phyloP scores from a whole-genome alignment of 2,888 invertebrate species.

The Sesia apiformis region DNA sequence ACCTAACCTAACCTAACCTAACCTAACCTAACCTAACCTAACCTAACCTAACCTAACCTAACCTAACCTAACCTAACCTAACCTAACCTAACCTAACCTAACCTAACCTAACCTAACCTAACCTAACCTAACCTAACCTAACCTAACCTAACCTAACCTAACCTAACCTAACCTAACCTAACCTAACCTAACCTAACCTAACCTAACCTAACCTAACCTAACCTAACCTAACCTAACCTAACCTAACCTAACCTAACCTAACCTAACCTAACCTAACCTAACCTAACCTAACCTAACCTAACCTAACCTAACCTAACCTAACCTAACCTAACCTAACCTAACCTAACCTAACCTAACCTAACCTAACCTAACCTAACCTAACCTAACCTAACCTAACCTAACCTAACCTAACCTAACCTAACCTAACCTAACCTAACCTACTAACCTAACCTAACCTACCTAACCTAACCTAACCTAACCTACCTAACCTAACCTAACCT shows the following conservation, averaged over 20 bases:
- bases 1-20: slow-evolving; percentile 2
- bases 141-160: slow-evolving; percentile 2
- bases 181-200: slow-evolving; percentile 2
- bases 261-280: slow-evolving; percentile 2
- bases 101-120: slow-evolving; percentile 2
- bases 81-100: slow-evolving; percentile 2
- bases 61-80: slow-evolving; percentile 2
- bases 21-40: slow-evolving; percentile 2
- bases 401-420: slow-evolving; percentile 7
- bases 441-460: too few species aligned
- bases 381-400: slow-evolving; percentile 4
- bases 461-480: slow-evolving; percentile 3
- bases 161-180: slow-evolving; percentile 2
- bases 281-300: slow-evolving; percentile 2
- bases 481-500: neutral
- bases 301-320: slow-evolving; percentile 2
- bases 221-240: slow-evolving; percentile 2
- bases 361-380: neutral
- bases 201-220: slow-evolving; percentile 2
- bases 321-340: slow-evolving; percentile 2
- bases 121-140: slow-evolving; percentile 2
- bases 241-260: slow-evolving; percentile 2
- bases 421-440: slow-evolving; percentile 7
- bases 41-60: slow-evolving; percentile 2
- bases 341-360: neutral